Conservation (phyloP, 2,888 invertebrate genomes). For the Plagodis dolabraria region DNA sequence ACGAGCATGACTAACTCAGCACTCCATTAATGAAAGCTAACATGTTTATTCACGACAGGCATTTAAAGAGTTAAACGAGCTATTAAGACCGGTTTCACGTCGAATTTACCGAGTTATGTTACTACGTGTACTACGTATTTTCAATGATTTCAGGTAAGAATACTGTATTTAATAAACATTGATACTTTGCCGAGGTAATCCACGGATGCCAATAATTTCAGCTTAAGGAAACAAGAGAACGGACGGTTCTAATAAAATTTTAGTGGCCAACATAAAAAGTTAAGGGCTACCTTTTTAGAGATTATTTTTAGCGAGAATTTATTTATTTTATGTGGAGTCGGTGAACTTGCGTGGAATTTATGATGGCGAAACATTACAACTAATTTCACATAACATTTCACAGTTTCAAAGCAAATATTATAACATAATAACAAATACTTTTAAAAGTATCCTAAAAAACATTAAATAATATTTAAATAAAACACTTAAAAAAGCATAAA, state of each 20-base stretch:
- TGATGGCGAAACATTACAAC: conserved; percentile 26
- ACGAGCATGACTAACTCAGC: conserved; percentile 13
- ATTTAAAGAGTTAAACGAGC: conserved; percentile 23
- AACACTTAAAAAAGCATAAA: too few species aligned
- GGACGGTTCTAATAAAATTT: conserved; percentile 40
- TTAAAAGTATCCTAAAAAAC: too few species aligned
- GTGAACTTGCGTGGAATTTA: conserved; percentile 30
- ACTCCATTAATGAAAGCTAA: conserved; percentile 24
- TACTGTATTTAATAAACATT: conserved; percentile 22
- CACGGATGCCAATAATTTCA: conserved; percentile 34
- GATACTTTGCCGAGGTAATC: conserved; percentile 34
- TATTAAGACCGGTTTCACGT: conserved; percentile 23
- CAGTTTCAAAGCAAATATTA: too few species aligned
- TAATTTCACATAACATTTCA: conserved; percentile 30
- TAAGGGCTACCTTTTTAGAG: conserved; percentile 39
- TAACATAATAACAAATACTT: too few species aligned
- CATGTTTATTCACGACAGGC: conserved; percentile 23
- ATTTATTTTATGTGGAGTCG: conserved; percentile 23
- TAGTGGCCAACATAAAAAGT: conserved; percentile 39
- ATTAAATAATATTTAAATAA: too few species aligned
- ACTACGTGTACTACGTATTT: conserved; percentile 19
- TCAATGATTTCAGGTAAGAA: conserved; percentile 18
- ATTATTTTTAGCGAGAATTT: conserved; percentile 38
- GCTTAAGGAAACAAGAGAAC: conserved; percentile 39
- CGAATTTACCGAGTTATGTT: conserved; percentile 23